Evolutionary conservation across 2,113 vertebrate genomes (phyloP), one percentile per base, ranked within the genome.

Genomic region (Neolamprologus toae): DNA sequence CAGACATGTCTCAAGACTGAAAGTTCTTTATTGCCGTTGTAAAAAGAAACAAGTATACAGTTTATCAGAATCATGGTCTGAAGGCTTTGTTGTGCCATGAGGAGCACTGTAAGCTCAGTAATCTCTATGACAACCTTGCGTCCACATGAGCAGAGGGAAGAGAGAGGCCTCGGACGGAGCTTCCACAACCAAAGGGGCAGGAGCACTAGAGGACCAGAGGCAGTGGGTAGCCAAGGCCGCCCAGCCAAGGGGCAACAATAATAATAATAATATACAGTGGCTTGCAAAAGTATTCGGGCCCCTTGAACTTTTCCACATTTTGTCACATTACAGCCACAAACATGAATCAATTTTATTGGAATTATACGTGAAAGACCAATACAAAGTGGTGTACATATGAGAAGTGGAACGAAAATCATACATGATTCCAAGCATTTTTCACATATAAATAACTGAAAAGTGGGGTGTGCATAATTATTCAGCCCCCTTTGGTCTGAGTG

Each of bases 351-450:
- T 49, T 49, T 49, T 19, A 19, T 49, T 49, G 8, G 8, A 49
- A 49, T 49, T 19, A 0, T 0, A 49, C 2, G 2, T 49, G 47
- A 49, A 49, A 49, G 47, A 49, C 16, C 47, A 5, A 49, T 0
- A 49, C 47, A 49, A 49, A 49, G 2, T 49, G 16, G 4, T 49
- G 7, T 5, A 49, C 16, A 49, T 1, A 1, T 49, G 47, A 49
- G 47, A 49, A 19, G 47, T 49, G 47, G 47, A 49, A 49, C 8
- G 1, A 49, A 49, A 49, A 49, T 49, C 47, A 49, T 3, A 49
- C 2, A 17, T 19, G 16, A 49, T 49, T 49, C 47, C 16, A 49
- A 49, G 19, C 47, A 19, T 49, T 49, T 49, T 49, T 17, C 0
- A 49, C 47, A 49, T 0, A 49, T 49, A 49, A 49, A 49, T 49